Evolutionary conservation across 2,888 invertebrate genomes (phyloP), one percentile per base, ranked within the genome.

Genomic region (Brassicogethes aeneus): DNA sequence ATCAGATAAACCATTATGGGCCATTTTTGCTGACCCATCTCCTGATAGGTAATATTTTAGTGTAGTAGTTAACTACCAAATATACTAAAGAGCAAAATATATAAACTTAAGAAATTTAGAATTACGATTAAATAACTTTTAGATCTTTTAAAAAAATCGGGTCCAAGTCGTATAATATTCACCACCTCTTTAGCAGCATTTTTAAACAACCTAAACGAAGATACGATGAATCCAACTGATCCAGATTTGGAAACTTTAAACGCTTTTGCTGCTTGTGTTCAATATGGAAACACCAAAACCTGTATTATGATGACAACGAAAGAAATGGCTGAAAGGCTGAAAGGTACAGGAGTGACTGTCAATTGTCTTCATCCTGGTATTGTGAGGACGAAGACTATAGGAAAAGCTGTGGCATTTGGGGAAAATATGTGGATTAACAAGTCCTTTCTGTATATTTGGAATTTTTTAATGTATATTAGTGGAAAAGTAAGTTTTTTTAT

Each of bases 1-100:
- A 81, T 70, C 81, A 81, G 48, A 73, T 79, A 7, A 85, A 85
- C 51, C 76, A 83, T 54, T 77, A 80, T 53, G 83, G 82, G 2
- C 78, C 77, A 3, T 85, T 85, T 57, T 63, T 86, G 15, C 63
- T 86, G 39, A 84, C 83, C 0, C 67, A 79, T 44, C 70, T 86
- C 0, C 61, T 86, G 0, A 56, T 74, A 1, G 76, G 77, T 47
- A 47, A 45, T 40, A 12, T 3, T 2, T 14, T 16, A 16, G 3
- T 15, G 15, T 17, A 16, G n/a, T 17, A 14, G 15, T n/a, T 23
- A n/a, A n/a, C n/a, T n/a, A n/a, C n/a, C n/a, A n/a, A n/a, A n/a
- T n/a, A n/a, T n/a, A n/a, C n/a, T n/a, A n/a, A n/a, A n/a, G 16
- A 17, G 10, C 17, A 12, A 17, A n/a, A n/a, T n/a, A n/a, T n/a